phyloP scores from a whole-genome alignment of 2,797 vertebrate species.

The Antrozous pallidus region DNA sequence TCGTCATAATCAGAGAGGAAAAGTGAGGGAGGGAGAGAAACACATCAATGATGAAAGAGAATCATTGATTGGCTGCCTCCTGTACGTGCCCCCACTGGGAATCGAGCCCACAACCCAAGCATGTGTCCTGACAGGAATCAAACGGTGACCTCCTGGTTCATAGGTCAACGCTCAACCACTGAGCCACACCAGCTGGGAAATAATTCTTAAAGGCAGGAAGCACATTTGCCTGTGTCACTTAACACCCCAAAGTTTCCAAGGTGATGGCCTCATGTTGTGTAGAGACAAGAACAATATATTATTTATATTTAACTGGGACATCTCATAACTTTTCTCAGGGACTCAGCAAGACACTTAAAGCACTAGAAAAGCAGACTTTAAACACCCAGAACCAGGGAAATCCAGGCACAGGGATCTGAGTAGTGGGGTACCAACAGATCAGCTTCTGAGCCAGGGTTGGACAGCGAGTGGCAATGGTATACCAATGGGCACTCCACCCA shows the following conservation, averaged over 20 bases:
- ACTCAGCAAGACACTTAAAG: not conserved
- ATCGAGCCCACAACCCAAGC: not conserved
- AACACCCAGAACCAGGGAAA: not conserved
- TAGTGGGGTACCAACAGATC: not conserved
- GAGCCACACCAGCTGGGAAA: not conserved
- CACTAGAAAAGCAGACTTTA: not conserved
- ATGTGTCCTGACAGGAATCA: not conserved
- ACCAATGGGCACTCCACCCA: rapidly evolving
- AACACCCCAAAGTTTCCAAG: not conserved
- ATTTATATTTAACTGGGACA: not conserved
- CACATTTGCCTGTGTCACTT: not conserved
- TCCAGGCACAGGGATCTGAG: not conserved
- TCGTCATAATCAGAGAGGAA: not conserved
- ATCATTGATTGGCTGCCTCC: not conserved
- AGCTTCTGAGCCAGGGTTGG: not conserved
- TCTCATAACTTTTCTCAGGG: not conserved
- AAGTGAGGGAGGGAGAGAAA: too few relatives aligned
- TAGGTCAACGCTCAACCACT: not conserved
- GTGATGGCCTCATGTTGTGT: not conserved
- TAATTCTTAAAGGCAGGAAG: not conserved
- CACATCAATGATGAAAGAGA: not conserved
- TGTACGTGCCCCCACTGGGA: not conserved
- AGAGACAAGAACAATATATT: not conserved
- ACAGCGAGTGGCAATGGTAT: not conserved
- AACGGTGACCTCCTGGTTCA: not conserved